Conservation (phyloP, 2,113 vertebrate species). For the Anas platyrhynchos region DNA sequence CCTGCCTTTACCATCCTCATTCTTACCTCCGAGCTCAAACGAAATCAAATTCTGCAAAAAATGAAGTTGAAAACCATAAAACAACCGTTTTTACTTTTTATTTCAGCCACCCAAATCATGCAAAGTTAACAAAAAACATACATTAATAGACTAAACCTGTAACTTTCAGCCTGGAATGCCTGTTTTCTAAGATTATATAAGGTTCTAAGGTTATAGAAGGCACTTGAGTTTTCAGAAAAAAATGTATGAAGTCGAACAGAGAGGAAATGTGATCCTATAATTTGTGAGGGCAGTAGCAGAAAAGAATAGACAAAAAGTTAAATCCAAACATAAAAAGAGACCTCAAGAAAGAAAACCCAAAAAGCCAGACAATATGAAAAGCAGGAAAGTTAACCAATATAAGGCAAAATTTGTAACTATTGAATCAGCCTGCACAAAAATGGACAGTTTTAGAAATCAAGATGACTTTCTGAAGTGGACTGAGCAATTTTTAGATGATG, state of each 20-base stretch:
- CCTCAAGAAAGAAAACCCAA: not conserved
- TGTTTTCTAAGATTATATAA: not conserved
- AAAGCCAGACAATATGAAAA: not conserved
- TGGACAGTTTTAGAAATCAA: not conserved
- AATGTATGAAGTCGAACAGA: not conserved
- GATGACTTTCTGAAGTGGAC: not conserved
- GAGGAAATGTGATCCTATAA: not conserved
- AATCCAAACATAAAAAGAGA: not conserved
- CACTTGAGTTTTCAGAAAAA: not conserved
- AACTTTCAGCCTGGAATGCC: not conserved
- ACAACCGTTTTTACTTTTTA: not conserved
- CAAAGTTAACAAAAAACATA: not conserved
- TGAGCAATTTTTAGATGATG: not conserved
- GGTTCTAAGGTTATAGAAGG: not conserved
- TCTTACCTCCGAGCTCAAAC: constrained; percentile 83
- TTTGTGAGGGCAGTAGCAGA: not conserved
- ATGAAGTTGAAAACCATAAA: not conserved
- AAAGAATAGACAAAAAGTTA: not conserved
- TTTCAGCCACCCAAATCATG: not conserved
- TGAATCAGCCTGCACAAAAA: not conserved
- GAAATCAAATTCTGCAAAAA: constrained; percentile 74
- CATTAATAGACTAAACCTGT: not conserved
- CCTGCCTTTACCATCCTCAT: constrained; percentile 92
- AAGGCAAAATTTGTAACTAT: not conserved
- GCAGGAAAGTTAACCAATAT: not conserved